Evolutionary conservation across 53 echinoderm and acorn worm genomes (phyloP).

Genomic region (Luidia sarsii): DNA sequence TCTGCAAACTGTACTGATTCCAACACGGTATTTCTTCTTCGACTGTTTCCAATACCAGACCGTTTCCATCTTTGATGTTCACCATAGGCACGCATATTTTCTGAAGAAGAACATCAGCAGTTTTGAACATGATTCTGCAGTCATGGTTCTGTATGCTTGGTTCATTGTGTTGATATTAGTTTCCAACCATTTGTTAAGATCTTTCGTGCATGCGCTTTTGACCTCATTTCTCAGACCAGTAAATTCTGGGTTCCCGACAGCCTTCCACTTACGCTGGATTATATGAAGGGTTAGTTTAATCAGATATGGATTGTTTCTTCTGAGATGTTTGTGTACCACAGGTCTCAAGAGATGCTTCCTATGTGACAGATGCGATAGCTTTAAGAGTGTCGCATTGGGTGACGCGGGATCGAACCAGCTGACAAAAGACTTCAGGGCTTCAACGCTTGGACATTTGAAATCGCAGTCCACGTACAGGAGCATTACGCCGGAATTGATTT

Average conservation of each 20-base stretch:
- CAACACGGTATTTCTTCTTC: slow-evolving; percentile 45
- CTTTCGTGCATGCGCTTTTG: slow-evolving; percentile 6
- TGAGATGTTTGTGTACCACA: slow-evolving; percentile 15
- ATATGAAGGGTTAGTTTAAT: neutral
- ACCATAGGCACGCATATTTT: neutral
- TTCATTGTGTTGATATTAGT: slow-evolving; percentile 30
- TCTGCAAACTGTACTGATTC: slow-evolving; percentile 12
- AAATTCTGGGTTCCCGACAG: neutral
- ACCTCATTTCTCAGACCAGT: slow-evolving; percentile 8
- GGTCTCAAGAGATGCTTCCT: slow-evolving; percentile 16
- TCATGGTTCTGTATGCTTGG: slow-evolving; percentile 20
- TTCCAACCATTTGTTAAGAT: slow-evolving; percentile 12
- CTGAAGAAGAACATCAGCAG: neutral
- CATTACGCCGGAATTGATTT: neutral
- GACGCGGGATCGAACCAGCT: slow-evolving; percentile 9
- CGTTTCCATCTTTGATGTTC: slow-evolving; percentile 40
- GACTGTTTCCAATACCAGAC: slow-evolving; percentile 25
- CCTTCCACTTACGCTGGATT: slow-evolving; percentile 2
- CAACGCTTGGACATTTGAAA: neutral
- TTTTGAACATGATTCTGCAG: slow-evolving; percentile 13
- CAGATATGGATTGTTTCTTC: slow-evolving; percentile 24
- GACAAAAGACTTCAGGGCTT: slow-evolving; percentile 30
- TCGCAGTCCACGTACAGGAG: neutral
- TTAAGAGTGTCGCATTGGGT: slow-evolving; percentile 21
- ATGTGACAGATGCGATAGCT: neutral